Evolutionary conservation across 2,113 vertebrate genomes (phyloP), one percentile per base, ranked within the genome.

Genomic region (Martes martes): DNA sequence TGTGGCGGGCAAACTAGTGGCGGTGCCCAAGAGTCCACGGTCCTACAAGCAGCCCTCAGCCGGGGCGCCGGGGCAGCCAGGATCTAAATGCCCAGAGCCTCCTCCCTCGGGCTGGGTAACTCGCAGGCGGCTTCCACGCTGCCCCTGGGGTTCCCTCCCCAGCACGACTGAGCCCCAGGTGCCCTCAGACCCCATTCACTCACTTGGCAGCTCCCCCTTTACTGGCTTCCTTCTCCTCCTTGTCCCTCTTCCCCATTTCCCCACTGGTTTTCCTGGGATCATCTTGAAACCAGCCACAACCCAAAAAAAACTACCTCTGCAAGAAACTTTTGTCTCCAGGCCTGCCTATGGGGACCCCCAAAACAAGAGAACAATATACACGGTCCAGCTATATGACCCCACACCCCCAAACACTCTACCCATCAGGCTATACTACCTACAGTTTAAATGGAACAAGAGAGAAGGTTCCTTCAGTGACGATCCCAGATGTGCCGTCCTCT

Each of bases 401-500:
- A 42, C 11, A 11, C 31, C 57, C n/a, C 24, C 50, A 52, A 52
- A 52, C 50, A 28, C 33, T 9, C 52, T 61, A 61, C 24, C 36
- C 76, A 47, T 39, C 19, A 61, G 57, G 13, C 18, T 21, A 13
- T 3, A 13, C 55, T 59, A 47, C 50, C 23, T 9, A 36, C 11
- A 4, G 7, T 4, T 14, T 23, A 14, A 39, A 39, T 6, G 24
- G 39, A 67, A 28, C 8, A 52, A 52, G 21, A 39, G 42, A 19
- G 7, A 1, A 3, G 4, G 14, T 10, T n/a, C 45, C 65, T 42
- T 39, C 47, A 6, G 19, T 9, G 3, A 9, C 33, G 4, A 47
- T 19, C 57, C 39, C 47, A 73, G 42, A 55, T 5, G 26, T 23
- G 52, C 28, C 23, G 18, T 21, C 31, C 84, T 63, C 33, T 4